Base-by-base conservation (phyloP, 2,888 invertebrate species). In the Dynastes tityus region DNA sequence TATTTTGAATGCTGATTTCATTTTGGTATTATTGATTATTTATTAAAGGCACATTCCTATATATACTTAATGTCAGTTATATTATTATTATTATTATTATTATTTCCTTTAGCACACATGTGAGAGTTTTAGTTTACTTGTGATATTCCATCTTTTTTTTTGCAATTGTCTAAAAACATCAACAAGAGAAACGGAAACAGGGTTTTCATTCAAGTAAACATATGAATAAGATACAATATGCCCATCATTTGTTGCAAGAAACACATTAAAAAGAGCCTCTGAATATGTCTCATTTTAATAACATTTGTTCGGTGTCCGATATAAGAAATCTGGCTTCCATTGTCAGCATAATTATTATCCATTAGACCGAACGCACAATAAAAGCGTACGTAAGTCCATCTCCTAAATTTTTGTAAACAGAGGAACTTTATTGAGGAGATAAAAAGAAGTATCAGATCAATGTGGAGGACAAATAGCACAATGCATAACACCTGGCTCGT, bases 401-500 rank as follows among this genome's bases (percentile, higher is more conserved):
- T 79, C 70, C 71, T 76, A 76, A 79, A 79, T 79, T 79, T 79
- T 77, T 51, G 74, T 79, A 79, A 79, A 79, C 79, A 79, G 73
- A 77, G 55, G 55, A 65, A 76, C 76, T 79, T 70, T 77, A 77
- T 77, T 68, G 68, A 77, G 22, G n/a, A 55, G n/a, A 65, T 37
- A 76, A 70, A 70, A 76, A 37, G 55, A 51, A 64, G 64, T 73
- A 71, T 65, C 71, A 64, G 74, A 73, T 40, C 74, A 65, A 64
- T 53, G 67, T 64, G 64, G 63, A 78, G 55, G 78, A 80, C 71
- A 77, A 80, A 80, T 78, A 79, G 73, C 67, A 49, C 78, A 79
- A 74, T 61, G 40, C 40, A 74, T 61, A 80, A 79, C 84, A 84
- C 84, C 83, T 83, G 84, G 83, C 80, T 80, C 81, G 82, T 83